A percentile compares a stretch with the other conserved stretches of the same genome.
These are phyloP conservation scores for Pogonocichla stellata DNA, from an alignment of 2,113 vertebrate genomes.

Conservation along the genomic window DNA sequence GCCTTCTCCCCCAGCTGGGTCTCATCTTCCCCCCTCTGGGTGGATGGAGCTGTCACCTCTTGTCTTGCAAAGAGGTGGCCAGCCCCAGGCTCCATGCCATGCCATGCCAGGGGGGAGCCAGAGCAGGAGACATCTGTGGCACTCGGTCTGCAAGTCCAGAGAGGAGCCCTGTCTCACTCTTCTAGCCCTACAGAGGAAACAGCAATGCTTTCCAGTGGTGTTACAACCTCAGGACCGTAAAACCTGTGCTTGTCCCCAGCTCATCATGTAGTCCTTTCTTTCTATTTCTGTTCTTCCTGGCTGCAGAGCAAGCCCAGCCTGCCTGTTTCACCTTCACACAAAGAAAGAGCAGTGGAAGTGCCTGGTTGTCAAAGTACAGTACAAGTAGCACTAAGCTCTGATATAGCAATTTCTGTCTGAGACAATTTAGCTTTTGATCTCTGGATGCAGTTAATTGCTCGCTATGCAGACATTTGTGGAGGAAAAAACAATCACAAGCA, in stretches of 20 bases:
- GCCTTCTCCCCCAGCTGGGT: not conserved
- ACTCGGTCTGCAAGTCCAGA: rapidly evolving
- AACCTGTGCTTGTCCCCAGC: not conserved
- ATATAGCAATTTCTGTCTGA: not conserved
- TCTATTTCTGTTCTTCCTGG: not conserved
- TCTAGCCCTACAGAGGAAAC: not conserved
- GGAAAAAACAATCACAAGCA: constrained; percentile 12
- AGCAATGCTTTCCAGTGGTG: rapidly evolving
- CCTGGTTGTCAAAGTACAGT: not conserved
- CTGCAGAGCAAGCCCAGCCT: not conserved
- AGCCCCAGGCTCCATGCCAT: rapidly evolving
- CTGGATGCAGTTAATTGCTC: constrained; percentile 41
- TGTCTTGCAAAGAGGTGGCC: not conserved
- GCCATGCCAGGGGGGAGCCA: too few relatives aligned
- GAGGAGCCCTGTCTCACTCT: not conserved
- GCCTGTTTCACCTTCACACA: not conserved
- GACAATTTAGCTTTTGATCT: constrained; percentile 1
- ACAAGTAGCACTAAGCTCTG: not conserved
- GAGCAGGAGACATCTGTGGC: rapidly evolving
- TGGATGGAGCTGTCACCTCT: not conserved
- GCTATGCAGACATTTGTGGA: not conserved
- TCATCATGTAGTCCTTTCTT: not conserved
- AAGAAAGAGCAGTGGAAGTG: not conserved
- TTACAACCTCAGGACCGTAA: not conserved
- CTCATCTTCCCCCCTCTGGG: rapidly evolving